Evolutionary conservation across 2,888 invertebrate genomes (phyloP).

Genomic region (Nymphalis c-album): DNA sequence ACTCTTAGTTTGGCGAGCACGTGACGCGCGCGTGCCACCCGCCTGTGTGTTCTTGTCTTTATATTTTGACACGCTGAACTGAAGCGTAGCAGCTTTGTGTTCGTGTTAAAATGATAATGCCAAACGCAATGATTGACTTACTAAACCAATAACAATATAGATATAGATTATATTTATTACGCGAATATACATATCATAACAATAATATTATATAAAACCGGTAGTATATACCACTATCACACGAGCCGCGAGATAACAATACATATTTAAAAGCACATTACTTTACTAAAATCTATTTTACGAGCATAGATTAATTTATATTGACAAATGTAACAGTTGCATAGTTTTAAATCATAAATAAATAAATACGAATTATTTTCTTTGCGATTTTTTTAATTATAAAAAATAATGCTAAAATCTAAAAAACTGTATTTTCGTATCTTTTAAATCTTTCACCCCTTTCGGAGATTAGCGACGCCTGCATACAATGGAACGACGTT

Average conservation of each 20-base stretch:
- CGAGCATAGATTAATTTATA: too few species aligned
- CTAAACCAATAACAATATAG: not conserved
- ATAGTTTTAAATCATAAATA: too few species aligned
- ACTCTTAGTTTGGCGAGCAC: conserved; percentile 54
- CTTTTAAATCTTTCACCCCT: conserved; percentile 25
- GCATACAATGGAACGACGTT: conserved; percentile 55
- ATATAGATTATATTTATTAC: not conserved
- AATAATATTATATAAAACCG: too few species aligned
- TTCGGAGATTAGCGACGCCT: conserved; percentile 65
- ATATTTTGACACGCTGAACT: conserved; percentile 36
- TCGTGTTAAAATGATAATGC: conserved; percentile 20
- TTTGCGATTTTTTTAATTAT: not conserved
- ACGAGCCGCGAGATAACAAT: too few species aligned
- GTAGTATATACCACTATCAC: too few species aligned
- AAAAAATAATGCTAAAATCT: not conserved
- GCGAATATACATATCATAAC: too few species aligned
- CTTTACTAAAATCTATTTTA: too few species aligned
- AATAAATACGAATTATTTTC: not conserved
- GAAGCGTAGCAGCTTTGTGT: conserved; percentile 28
- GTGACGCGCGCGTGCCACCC: conserved; percentile 51
- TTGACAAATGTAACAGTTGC: too few species aligned
- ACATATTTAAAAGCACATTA: too few species aligned
- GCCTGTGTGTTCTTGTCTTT: conserved; percentile 52
- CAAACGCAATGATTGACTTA: conserved; percentile 4
- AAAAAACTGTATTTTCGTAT: not conserved